Evolutionary conservation across 2,888 invertebrate species (phyloP), one percentile per base, ranked within the genome.

Genomic region (Cosmopolites sordidus): DNA sequence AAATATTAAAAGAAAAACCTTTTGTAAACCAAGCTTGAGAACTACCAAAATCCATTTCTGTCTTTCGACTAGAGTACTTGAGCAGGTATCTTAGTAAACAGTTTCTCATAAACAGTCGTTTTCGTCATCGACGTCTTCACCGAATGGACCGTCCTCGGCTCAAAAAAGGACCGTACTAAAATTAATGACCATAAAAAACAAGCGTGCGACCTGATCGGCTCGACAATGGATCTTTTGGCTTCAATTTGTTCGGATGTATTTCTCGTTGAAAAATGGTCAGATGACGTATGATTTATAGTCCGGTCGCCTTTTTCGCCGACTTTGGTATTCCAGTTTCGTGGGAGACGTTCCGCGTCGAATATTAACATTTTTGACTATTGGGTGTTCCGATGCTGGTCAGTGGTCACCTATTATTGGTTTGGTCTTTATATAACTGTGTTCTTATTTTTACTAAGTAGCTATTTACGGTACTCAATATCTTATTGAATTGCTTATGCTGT

Each of bases 141-240:
- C 9, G 27, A 9, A 27, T 27, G 27, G 27, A 9, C 9, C 27
- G 27, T 27, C 27, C n/a, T n/a, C n/a, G 8, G 22, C 3, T 3
- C 3, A 22, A 22, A 22, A 22, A 22, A 22, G 22, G 22, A 22
- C 33, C 5, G 4, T 12, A 11, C 46, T 14, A 29, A 48, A 52
- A 52, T 48, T 52, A 52, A 52, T 43, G 52, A 48, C 48, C 43
- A 22, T 48, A 39, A 22, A 42, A 53, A 53, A 53, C 17, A 39
- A 53, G 53, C 53, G 53, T 53, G 53, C 38, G 53, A 53, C 53
- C 39, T 53, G 48, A 48, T 43, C 48, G 38, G 48, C 43, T 44
- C 48, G 48, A 53, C 48, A 53, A 44, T 48, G 30, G 51, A 44
- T 46, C 39, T 45, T 41, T 43, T 45, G 15, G 49, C 30, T 44